Conservation (phyloP, 1,140 invertebrate species). For the Halyomorpha halys region DNA sequence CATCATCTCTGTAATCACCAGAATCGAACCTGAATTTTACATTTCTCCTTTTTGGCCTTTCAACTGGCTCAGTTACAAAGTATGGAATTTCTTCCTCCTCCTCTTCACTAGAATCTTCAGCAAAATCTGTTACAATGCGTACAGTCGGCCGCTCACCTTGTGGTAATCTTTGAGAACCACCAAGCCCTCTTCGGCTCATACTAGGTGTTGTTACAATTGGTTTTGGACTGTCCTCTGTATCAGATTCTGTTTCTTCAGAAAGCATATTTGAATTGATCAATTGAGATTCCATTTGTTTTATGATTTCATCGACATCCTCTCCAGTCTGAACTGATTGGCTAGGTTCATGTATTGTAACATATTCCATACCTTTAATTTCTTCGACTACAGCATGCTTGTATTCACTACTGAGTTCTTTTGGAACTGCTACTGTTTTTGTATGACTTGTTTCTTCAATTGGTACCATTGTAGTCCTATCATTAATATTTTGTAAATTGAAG, state of each 20-base stretch:
- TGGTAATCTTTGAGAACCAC: constrained; percentile 30
- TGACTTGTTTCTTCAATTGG: too few relatives aligned
- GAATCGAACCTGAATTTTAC: constrained; percentile 16
- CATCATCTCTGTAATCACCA: constrained; percentile 28
- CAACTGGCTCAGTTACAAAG: constrained; percentile 28
- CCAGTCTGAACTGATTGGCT: background rate
- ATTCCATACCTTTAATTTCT: constrained; percentile 6
- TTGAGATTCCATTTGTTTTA: constrained; percentile 21
- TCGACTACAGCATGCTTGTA: background rate
- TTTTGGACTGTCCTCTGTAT: background rate
- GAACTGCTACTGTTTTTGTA: too few relatives aligned
- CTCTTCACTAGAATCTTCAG: constrained; percentile 26
- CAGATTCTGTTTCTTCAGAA: constrained; percentile 11
- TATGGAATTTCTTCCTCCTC: constrained; percentile 24
- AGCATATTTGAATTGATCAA: constrained; percentile 10
- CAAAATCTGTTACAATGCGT: constrained; percentile 27
- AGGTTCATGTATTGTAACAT: too few relatives aligned
- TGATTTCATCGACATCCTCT: constrained; percentile 18
- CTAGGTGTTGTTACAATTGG: constrained; percentile 30
- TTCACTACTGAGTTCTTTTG: background rate
- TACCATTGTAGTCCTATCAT: too few relatives aligned
- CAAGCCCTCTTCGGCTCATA: constrained; percentile 28
- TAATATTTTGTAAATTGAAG: too few relatives aligned
- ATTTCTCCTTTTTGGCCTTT: constrained; percentile 27
- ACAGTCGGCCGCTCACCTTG: constrained; percentile 28